Evolutionary conservation across 2,797 vertebrate genomes (phyloP).

Genomic region (Parambassis ranga): DNA sequence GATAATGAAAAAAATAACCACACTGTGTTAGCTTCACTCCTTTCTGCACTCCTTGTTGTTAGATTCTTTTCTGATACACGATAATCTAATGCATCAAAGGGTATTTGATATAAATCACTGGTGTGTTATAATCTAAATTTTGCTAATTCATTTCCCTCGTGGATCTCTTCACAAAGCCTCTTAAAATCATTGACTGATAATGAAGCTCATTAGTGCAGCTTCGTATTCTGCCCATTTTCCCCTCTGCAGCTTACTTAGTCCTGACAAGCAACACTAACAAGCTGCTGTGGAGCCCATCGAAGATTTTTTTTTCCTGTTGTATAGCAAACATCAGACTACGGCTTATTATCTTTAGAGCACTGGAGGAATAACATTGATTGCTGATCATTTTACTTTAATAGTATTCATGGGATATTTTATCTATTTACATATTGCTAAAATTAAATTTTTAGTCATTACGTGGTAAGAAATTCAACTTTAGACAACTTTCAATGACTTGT

Average conservation of each 20-base stretch:
- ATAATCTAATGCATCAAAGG: conserved; percentile 51
- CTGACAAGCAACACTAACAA: conserved; percentile 64
- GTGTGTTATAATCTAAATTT: conserved; percentile 58
- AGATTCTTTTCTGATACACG: conserved; percentile 6
- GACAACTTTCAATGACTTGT: not conserved
- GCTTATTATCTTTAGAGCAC: conserved; percentile 24
- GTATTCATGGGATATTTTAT: no score
- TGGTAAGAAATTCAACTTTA: not conserved
- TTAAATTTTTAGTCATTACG: not conserved
- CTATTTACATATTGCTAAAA: no score
- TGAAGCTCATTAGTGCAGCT: conserved; percentile 73
- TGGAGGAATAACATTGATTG: conserved; percentile 38
- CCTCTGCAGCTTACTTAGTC: conserved; percentile 52
- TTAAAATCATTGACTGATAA: conserved; percentile 71
- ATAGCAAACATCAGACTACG: conserved; percentile 20
- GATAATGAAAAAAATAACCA: not conserved
- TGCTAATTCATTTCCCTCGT: conserved; percentile 56
- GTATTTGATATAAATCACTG: conserved; percentile 45
- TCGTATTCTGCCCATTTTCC: conserved; percentile 47
- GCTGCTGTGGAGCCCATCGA: conserved; percentile 41
- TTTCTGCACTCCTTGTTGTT: not conserved
- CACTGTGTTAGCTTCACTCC: not conserved
- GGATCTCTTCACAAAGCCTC: conserved; percentile 66
- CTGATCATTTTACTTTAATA: conserved; percentile 19
- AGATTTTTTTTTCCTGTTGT: conserved; percentile 18